A percentile compares a stretch with the other conserved stretches of the same genome.
Evolutionary conservation across 1,140 invertebrate genomes (phyloP).

Genomic region (Latrodectus geometricus): DNA sequence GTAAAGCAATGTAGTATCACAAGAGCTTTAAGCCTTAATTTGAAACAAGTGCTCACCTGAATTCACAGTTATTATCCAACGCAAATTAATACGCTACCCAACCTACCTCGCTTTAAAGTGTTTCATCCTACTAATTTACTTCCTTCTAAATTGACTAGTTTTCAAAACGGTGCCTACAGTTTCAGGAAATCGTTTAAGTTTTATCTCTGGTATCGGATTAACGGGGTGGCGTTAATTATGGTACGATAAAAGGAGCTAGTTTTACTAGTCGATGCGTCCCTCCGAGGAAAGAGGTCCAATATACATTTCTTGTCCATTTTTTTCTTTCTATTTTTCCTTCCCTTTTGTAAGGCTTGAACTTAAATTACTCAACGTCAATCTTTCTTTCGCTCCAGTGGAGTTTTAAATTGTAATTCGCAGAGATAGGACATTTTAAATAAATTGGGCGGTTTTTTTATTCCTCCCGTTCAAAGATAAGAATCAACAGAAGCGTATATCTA

Average conservation of each 20-base stretch:
- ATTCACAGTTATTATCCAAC: conserved; percentile 32
- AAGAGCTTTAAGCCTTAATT: conserved; percentile 42
- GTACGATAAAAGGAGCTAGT: neutral
- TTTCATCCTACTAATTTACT: neutral
- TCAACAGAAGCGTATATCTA: no score
- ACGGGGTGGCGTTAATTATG: conserved; percentile 16
- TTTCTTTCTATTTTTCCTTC: neutral
- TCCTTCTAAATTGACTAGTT: neutral
- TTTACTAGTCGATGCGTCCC: neutral
- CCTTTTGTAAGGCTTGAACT: neutral
- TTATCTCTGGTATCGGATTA: conserved; percentile 25
- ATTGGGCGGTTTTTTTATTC: neutral
- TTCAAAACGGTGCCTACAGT: neutral
- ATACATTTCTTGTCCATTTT: neutral
- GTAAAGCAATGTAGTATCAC: neutral
- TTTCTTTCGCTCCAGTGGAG: neutral
- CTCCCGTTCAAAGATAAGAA: no score
- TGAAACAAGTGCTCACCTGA: conserved; percentile 40
- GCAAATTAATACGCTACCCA: conserved; percentile 38
- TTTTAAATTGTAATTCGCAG: neutral
- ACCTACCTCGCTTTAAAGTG: neutral
- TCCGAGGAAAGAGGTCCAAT: neutral
- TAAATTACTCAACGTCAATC: neutral
- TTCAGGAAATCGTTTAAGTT: conserved; percentile 15
- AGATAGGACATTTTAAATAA: neutral